A percentile compares a stretch with the other conserved stretches of the same genome.
Conservation (phyloP, 30 jellyfish, hydroid and myxozoan genomes). For the Phacellophora camtschatica region DNA sequence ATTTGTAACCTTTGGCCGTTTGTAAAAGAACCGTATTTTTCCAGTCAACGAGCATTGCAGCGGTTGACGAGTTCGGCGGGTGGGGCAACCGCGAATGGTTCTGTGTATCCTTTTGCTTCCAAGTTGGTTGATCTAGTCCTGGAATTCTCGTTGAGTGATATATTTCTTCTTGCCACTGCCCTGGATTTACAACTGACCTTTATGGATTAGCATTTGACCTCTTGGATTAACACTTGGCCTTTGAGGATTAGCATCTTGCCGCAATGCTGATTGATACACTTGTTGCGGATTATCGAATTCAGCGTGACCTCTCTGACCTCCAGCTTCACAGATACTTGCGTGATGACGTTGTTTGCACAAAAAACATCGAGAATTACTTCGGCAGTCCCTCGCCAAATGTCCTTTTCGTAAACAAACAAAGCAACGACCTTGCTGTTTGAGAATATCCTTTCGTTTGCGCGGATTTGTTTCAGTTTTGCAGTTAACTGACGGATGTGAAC, state of each 20-base stretch:
- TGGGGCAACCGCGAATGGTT: neutral
- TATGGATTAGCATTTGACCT: no score
- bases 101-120: neutral
- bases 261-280: slow-evolving; percentile 17
- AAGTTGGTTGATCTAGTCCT: no score
- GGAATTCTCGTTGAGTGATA: no score
- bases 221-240: neutral
- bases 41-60: neutral
- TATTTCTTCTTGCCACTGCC: no score
- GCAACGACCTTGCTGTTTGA: slow-evolving; percentile 36
- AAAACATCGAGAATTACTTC: neutral
- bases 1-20: slow-evolving; percentile 12
- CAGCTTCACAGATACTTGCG: slow-evolving; percentile 15
- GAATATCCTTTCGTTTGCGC: slow-evolving; percentile 4
- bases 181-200: no score
- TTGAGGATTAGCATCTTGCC: slow-evolving; percentile 1
- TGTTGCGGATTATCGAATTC: slow-evolving; percentile 22
- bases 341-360: slow-evolving; percentile 4
- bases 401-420: slow-evolving; percentile 32
- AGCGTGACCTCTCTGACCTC: slow-evolving; percentile 4
- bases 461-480: neutral
- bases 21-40: slow-evolving; percentile 9
- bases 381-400: slow-evolving; percentile 9
- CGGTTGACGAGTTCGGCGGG: neutral
- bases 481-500: neutral